Evolutionary conservation across 2,113 vertebrate species (phyloP).

Genomic region (Casuarius casuarius): DNA sequence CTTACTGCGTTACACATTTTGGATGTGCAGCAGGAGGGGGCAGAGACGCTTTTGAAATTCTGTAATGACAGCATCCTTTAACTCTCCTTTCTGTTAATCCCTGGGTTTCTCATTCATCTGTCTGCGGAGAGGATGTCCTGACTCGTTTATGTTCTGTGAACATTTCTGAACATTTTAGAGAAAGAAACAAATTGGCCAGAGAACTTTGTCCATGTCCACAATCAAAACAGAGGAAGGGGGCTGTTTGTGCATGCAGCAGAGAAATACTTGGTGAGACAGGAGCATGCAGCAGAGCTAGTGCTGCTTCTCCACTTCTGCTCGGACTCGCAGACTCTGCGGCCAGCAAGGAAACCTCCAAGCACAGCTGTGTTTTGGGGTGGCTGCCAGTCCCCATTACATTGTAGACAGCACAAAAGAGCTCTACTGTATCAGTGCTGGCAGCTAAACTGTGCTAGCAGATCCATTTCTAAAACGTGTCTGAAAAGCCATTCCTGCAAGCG

Average conservation of each 20-base stretch:
- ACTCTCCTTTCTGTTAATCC: not conserved
- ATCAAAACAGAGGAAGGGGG: not conserved
- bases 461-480: not conserved
- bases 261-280: not conserved
- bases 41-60: not conserved
- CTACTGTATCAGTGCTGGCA: not conserved
- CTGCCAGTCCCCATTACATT: not conserved
- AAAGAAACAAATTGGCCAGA: accelerated
- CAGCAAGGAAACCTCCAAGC: not conserved
- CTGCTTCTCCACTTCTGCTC: not conserved
- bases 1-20: not conserved
- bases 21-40: not conserved
- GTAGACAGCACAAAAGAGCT: not conserved
- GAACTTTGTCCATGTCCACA: not conserved
- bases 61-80: not conserved
- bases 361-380: not conserved
- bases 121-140: not conserved
- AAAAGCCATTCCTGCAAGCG: not conserved
- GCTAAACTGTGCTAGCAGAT: not conserved
- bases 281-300: not conserved
- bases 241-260: not conserved
- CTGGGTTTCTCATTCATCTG: not conserved
- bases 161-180: not conserved
- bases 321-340: accelerated
- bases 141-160: not conserved